These are phyloP conservation scores for Sphaerodactylus townsendi DNA, from an alignment of 2,113 vertebrate species.

Conservation along the genomic window DNA sequence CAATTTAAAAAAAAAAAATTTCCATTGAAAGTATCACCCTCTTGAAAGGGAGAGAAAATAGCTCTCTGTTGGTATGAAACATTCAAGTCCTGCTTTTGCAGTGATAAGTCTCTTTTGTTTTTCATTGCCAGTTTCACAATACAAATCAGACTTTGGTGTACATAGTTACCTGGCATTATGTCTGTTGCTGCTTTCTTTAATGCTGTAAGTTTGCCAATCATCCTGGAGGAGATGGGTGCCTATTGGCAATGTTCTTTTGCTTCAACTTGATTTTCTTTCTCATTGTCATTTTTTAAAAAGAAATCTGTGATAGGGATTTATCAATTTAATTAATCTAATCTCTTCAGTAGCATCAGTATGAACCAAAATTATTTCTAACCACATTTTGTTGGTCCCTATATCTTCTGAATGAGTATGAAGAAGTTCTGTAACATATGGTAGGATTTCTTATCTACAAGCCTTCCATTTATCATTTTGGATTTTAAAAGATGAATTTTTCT, in stretches of 20 bases:
- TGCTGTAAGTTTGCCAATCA: conserved; percentile 7
- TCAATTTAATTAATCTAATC: conserved; percentile 73
- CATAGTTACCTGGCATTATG: neutral
- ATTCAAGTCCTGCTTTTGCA: neutral
- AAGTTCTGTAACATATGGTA: conserved; percentile 9
- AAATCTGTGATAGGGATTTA: conserved; percentile 38
- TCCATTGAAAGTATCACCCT: neutral
- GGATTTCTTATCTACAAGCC: conserved; percentile 20
- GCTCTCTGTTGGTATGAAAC: neutral
- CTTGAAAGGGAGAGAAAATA: neutral
- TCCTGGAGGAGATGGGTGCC: neutral
- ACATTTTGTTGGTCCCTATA: conserved; percentile 50
- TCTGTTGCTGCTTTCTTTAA: neutral
- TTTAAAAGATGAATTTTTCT: conserved; percentile 15
- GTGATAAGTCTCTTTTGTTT: conserved; percentile 5
- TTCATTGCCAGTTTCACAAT: neutral
- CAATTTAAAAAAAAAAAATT: neutral
- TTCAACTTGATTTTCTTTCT: conserved; percentile 16
- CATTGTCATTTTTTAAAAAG: conserved; percentile 10
- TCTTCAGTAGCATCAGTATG: conserved; percentile 44
- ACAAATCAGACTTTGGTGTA: neutral
- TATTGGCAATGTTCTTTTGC: neutral
- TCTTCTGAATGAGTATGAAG: conserved; percentile 34
- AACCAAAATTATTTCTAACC: conserved; percentile 63
- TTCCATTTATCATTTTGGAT: conserved; percentile 37